Conservation (phyloP, 2,888 invertebrate species). For the Pyrrhia umbra region DNA sequence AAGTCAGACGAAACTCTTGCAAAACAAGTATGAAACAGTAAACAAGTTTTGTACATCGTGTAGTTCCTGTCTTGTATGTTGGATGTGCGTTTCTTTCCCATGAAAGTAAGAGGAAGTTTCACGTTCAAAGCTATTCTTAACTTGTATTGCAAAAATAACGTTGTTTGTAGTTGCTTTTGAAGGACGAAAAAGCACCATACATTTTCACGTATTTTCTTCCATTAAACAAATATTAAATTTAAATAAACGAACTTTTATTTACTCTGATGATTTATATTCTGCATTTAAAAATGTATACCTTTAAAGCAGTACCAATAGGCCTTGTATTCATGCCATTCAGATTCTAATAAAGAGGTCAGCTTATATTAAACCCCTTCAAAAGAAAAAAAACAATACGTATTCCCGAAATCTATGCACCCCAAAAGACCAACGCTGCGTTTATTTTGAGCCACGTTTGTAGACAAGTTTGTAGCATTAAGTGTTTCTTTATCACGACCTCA, state of each 20-base stretch:
- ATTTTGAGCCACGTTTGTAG: conserved; percentile 36
- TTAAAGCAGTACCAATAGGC: not conserved
- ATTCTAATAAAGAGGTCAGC: not conserved
- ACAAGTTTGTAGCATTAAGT: conserved; percentile 35
- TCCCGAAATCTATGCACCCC: conserved; percentile 12
- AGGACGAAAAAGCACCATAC: not conserved
- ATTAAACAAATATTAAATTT: too few species aligned
- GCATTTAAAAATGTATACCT: not conserved
- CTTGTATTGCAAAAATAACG: conserved; percentile 8
- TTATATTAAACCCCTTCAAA: not conserved
- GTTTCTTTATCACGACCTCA: conserved; percentile 52
- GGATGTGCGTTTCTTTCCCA: conserved; percentile 19
- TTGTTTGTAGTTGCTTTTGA: conserved; percentile 6
- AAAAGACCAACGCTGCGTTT: conserved; percentile 48
- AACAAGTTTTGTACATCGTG: conserved; percentile 48
- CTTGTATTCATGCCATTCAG: too few species aligned
- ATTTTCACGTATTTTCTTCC: too few species aligned
- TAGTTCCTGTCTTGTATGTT: conserved; percentile 39
- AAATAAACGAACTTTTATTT: too few species aligned
- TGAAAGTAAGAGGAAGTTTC: conserved; percentile 36
- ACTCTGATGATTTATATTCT: not conserved
- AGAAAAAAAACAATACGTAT: not conserved
- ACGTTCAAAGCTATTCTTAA: conserved; percentile 14
- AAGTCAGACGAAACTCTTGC: conserved; percentile 22
- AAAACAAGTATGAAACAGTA: conserved; percentile 37